Conservation (phyloP, 2,888 invertebrate genomes). For the Agrochola circellaris region DNA sequence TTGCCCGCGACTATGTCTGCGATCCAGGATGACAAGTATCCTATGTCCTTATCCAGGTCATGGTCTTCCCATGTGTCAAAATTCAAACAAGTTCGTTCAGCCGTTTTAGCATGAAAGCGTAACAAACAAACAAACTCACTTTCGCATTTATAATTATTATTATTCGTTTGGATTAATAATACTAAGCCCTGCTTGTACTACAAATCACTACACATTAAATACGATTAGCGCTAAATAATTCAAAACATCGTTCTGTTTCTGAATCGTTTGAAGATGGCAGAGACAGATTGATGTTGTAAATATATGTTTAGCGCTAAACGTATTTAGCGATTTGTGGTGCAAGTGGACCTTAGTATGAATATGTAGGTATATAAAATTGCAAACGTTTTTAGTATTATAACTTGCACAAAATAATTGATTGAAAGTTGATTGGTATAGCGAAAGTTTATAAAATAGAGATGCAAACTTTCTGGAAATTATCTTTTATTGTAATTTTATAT, state of each 20-base stretch:
- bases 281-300: background rate
- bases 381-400: background rate
- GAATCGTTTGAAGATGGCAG: background rate
- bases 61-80: too few species aligned
- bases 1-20: too few species aligned
- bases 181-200: background rate
- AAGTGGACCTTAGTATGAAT: too few species aligned
- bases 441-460: background rate
- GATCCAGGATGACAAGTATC: too few species aligned
- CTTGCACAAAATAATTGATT: background rate
- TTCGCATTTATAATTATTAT: too few species aligned
- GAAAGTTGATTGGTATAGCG: background rate
- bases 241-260: background rate
- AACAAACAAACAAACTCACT: too few species aligned
- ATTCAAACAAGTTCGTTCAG: too few species aligned
- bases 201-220: background rate
- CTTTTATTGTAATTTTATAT: background rate
- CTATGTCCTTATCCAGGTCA: too few species aligned
- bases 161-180: too few species aligned
- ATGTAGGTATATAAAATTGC: background rate
- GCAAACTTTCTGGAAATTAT: background rate
- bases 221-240: background rate
- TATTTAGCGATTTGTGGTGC: background rate
- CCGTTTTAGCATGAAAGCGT: too few species aligned
- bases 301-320: background rate